Evolutionary conservation across 2,113 vertebrate genomes (phyloP).

Genomic region (Ahaetulla prasina): DNA sequence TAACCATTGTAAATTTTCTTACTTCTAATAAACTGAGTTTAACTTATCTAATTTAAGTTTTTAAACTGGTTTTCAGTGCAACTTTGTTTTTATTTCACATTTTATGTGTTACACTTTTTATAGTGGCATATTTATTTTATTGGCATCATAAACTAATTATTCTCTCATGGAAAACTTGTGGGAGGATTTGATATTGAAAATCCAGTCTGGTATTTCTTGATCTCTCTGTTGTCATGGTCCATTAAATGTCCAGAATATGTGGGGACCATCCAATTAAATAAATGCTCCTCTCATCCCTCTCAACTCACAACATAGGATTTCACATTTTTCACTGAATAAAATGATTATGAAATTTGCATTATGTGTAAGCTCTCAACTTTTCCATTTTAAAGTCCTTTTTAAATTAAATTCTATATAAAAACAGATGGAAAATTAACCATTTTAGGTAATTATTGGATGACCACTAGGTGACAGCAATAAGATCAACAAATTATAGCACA

Average conservation of each 20-base stretch:
- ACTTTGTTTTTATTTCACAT: background rate
- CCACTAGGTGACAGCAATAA: background rate
- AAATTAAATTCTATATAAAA: background rate
- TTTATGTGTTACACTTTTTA: conserved; percentile 7
- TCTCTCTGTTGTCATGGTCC: background rate
- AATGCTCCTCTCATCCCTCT: background rate
- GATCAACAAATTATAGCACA: background rate
- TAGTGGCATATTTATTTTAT: background rate
- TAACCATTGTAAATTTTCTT: background rate
- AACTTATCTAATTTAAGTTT: background rate
- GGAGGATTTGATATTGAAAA: background rate
- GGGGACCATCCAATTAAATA: background rate
- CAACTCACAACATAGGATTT: background rate
- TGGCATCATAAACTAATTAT: background rate
- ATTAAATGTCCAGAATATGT: background rate
- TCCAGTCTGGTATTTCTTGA: background rate
- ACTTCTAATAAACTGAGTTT: background rate
- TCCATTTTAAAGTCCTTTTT: background rate
- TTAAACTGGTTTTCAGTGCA: background rate
- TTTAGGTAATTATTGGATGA: background rate
- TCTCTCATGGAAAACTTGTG: background rate
- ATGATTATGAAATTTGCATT: background rate
- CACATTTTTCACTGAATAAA: background rate
- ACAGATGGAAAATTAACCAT: background rate
- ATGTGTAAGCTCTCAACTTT: background rate